These are phyloP conservation scores for Zingel zingel DNA, from an alignment of 2,113 vertebrate genomes.

Conservation along the genomic window DNA sequence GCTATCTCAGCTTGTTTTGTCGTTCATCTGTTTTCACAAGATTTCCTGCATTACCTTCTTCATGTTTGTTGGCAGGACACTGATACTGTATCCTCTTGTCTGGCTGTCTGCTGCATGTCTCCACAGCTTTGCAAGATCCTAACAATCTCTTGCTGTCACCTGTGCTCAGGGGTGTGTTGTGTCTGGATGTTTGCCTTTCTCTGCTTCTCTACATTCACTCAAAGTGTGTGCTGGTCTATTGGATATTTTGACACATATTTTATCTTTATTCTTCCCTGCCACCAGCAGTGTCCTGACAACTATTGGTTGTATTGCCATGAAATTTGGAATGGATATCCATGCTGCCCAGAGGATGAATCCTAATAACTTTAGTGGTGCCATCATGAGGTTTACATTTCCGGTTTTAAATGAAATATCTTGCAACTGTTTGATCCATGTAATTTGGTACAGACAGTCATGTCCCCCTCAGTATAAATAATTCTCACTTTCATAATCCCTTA, in stretches of 20 bases:
- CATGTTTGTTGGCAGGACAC: not conserved
- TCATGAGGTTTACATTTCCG: not conserved
- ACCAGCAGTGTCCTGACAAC: too few species aligned
- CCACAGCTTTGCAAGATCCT: not conserved
- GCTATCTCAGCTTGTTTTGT: not conserved
- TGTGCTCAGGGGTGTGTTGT: not conserved
- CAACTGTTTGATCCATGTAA: not conserved
- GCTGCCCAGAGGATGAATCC: not conserved
- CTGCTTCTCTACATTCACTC: not conserved
- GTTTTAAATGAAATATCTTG: not conserved
- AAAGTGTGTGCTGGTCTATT: too few species aligned
- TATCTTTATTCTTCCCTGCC: not conserved
- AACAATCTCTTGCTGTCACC: not conserved
- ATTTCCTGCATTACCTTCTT: not conserved
- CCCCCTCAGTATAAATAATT: not conserved
- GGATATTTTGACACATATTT: not conserved
- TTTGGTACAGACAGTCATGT: not conserved
- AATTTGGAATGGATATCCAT: not conserved
- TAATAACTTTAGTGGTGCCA: not conserved
- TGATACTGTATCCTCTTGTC: not conserved
- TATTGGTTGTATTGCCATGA: not conserved
- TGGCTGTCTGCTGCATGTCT: not conserved
- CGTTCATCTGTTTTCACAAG: too few species aligned
- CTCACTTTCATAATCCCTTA: not conserved
- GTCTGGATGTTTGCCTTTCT: not conserved